Evolutionary conservation across 2,797 vertebrate species (phyloP), one percentile per base, ranked within the genome.

Genomic region (Silurus aristotelis): DNA sequence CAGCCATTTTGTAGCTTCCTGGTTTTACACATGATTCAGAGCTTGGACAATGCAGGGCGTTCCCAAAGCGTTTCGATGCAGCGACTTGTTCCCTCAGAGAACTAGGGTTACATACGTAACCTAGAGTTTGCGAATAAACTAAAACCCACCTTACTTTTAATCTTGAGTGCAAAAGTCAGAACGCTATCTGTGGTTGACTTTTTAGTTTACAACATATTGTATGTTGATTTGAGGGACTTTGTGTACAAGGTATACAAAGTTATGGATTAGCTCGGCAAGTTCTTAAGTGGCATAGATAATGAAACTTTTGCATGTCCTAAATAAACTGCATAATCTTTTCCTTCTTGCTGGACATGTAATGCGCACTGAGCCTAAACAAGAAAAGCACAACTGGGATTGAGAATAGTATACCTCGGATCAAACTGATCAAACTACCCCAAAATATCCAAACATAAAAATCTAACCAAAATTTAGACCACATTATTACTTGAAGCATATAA

Each of bases 241-340:
- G 48, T 38, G 6, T 52, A 82, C 70, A 75, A 43, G 77, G 77
- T 76, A 58, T 56, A 25, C 10, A 60, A n/a, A 72, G 83, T 82
- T 83, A 88, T 90, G 66, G 82, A 89, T 91, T 89, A 89, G 88
- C 89, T 84, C 78, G 56, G 83, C 31, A 87, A 75, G 56, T 68
- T 83, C 82, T 66, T 68, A 20, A 86, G 20, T 73, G 66, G 81
- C 86, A 86, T 79, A 43, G 80, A 48, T 75, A 81, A 17, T 68
- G 14, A 73, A 75, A 88, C 82, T 88, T 67, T 76, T 85, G 48
- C 84, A 75, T n/a, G 82, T 83, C 64, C 67, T 83, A 83, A 85
- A 63, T 89, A 83, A 85, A n/a, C 27, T 55, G 6, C 14, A 6
- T 52, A 52, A 52, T 52, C 48, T 20, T 77, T 31, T 20, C 75